Evolutionary conservation across 2,113 vertebrate genomes (phyloP).

Genomic region (Malurus melanocephalus): DNA sequence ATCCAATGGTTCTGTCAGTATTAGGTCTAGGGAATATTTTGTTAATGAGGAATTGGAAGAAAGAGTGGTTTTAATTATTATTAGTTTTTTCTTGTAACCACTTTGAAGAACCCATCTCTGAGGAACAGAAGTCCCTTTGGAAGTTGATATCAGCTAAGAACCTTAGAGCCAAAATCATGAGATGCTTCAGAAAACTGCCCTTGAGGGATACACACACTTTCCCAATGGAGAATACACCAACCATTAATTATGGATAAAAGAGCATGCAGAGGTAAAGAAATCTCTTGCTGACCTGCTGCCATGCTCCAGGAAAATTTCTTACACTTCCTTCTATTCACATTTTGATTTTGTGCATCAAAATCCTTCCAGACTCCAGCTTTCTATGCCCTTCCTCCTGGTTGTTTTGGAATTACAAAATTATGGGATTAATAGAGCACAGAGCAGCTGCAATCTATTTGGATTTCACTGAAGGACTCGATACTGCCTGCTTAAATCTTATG

Average conservation of each 20-base stretch:
- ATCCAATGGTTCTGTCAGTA: accelerated
- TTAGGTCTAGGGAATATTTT: not conserved
- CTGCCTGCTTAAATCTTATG: constrained; percentile 10
- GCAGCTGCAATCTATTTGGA: constrained; percentile 25
- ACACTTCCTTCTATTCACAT: not conserved
- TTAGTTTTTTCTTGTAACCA: not conserved
- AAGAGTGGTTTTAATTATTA: not conserved
- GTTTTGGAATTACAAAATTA: constrained; percentile 15
- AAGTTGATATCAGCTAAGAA: not conserved
- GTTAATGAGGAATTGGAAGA: not conserved
- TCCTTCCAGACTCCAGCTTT: not conserved
- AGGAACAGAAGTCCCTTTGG: not conserved
- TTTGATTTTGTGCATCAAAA: not conserved
- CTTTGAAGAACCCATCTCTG: not conserved
- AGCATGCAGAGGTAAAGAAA: not conserved
- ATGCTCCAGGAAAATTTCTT: not conserved
- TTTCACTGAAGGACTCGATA: not conserved
- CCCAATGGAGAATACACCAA: not conserved
- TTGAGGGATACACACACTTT: not conserved
- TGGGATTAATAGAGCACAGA: not conserved
- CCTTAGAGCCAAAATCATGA: not conserved
- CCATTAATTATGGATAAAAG: not conserved
- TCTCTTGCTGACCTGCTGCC: not conserved
- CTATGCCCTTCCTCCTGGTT: not conserved
- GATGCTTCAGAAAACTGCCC: not conserved